Evolutionary conservation across 2,113 vertebrate species (phyloP).

Genomic region (Corythoichthys intestinalis): DNA sequence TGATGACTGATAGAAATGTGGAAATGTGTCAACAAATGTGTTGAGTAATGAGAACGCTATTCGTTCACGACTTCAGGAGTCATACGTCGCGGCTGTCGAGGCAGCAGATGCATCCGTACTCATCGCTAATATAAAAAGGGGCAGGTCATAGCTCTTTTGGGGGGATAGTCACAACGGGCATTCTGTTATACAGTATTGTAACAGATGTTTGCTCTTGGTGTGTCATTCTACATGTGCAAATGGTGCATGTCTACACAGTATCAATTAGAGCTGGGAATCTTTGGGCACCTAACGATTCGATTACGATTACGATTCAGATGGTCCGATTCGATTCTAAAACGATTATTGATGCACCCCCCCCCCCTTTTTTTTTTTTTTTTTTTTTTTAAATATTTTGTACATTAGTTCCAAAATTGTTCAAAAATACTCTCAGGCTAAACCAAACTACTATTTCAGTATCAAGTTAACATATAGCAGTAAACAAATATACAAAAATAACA

Average conservation of each 20-base stretch:
- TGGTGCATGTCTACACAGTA: not conserved
- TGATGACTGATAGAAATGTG: constrained; percentile 47
- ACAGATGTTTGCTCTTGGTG: not conserved
- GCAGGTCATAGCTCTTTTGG: not conserved
- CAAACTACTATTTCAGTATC: too few species aligned
- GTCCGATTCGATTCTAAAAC: too few species aligned
- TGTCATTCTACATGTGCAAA: not conserved
- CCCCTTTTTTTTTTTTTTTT: too few species aligned
- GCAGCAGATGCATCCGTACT: not conserved
- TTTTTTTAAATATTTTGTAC: too few species aligned
- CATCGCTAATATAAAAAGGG: constrained; percentile 25
- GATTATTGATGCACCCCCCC: too few species aligned
- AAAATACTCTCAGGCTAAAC: too few species aligned
- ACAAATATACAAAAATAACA: too few species aligned
- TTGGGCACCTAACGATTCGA: too few species aligned
- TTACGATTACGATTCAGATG: too few species aligned
- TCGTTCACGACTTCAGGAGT: constrained; percentile 24
- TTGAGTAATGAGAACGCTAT: constrained; percentile 37
- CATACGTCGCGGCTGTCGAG: constrained; percentile 18
- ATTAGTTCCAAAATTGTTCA: too few species aligned
- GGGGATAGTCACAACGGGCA: not conserved
- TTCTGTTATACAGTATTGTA: not conserved
- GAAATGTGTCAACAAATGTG: constrained; percentile 51
- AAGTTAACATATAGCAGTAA: too few species aligned
- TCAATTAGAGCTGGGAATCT: too few species aligned